Conservation (phyloP, 2,888 invertebrate genomes). For the Euzophera pinguis region DNA sequence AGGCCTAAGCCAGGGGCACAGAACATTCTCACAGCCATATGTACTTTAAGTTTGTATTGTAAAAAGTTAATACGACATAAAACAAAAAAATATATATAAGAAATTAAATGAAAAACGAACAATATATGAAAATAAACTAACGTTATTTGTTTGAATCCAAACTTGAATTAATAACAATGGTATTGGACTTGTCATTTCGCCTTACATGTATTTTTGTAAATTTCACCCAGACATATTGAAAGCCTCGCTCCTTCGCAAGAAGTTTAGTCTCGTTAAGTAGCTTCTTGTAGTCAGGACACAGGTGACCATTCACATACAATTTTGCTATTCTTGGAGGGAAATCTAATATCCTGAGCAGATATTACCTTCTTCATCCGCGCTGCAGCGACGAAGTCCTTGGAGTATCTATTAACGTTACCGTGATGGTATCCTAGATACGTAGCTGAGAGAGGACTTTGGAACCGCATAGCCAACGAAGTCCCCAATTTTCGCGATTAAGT, state of each 20-base stretch:
- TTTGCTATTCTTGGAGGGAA: neutral
- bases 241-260: neutral
- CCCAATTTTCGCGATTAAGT: neutral
- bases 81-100: too few relatives aligned
- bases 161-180: neutral
- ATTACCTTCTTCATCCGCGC: neutral
- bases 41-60: neutral
- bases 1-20: neutral
- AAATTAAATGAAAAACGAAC: too few relatives aligned
- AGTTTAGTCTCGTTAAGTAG: neutral
- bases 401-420: neutral
- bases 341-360: neutral
- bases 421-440: neutral
- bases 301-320: slow-evolving; percentile 2
- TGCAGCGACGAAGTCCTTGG: slow-evolving; percentile 1
- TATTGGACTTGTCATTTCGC: neutral
- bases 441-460: neutral
- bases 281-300: neutral
- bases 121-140: neutral
- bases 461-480: neutral
- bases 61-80: neutral
- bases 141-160: neutral
- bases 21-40: neutral
- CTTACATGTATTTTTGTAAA: neutral
- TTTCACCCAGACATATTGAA: slow-evolving; percentile 1